Base-by-base conservation (phyloP, 2,888 invertebrate species). In the Acleris sparsana region DNA sequence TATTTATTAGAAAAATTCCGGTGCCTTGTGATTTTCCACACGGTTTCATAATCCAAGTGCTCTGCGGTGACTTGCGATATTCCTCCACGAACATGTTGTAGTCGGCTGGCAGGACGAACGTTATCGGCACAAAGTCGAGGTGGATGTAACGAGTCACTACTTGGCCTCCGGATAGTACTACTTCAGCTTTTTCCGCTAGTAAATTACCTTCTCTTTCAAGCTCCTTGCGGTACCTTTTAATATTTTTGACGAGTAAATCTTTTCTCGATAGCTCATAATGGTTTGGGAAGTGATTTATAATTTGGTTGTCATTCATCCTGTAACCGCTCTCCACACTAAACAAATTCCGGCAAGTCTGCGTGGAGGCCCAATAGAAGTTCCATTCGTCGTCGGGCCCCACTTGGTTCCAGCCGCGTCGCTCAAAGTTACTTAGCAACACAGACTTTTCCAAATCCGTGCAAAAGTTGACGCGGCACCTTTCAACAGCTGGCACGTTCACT, bases 11-110 rank as follows among this genome's bases (percentile, higher is more conserved):
- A 85, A 98, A 98, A 80, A 99, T 99, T 48, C 99, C 99, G n/a
- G 97, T 95, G 1, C 97, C 97, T 84, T 97, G 97, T 0, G 98
- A 98, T 89, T 98, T 97, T 33, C 98, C 98, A 83, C 98, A 98
- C 0, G 99, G 99, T 84, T 99, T 99, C 96, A 99, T 97, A 71
- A 99, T 99, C 99, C 99, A 99, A 1, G 98, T 99, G 75, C 97
- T 97, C 81, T 97, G 97, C 0, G 98, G 98, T 72, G 96, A 97
- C 89, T 98, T 98, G 62, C 98, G 94, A 84, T 98, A 99, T 82
- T 99, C 98, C 82, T 99, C 98, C 1, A 98, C 98, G 86, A 99
- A 99, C 95, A 98, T 96, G 84, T 98, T 99, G 85, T 99, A 99
- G 88, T 99, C 99, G 57, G 97, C 97, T 2, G 99, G 99, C 59